A percentile compares a stretch with the other conserved stretches of the same genome.
These are phyloP conservation scores for Centropus unirufus DNA, from an alignment of 2,113 vertebrate species.

Conservation along the genomic window DNA sequence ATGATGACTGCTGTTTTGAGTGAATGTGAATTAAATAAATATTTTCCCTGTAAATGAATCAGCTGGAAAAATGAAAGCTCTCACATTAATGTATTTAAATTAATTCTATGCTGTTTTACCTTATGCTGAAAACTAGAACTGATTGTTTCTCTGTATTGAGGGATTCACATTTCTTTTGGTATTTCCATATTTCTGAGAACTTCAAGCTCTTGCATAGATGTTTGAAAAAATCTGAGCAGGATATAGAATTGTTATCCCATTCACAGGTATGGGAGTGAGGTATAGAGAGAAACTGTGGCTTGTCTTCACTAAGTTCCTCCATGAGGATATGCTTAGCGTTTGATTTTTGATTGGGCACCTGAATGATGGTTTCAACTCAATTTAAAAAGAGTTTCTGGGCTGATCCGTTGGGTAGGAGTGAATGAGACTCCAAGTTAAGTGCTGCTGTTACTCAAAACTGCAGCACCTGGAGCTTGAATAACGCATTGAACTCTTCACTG, in stretches of 20 bases:
- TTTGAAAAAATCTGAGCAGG: neutral
- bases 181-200: neutral
- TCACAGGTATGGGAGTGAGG: neutral
- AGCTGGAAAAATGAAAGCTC: neutral
- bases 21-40: conserved; percentile 5
- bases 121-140: neutral
- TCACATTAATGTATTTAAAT: neutral
- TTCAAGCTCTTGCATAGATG: neutral
- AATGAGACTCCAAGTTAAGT: neutral
- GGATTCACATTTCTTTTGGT: neutral
- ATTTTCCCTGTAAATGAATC: neutral
- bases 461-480: neutral
- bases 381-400: neutral
- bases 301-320: conserved; percentile 22
- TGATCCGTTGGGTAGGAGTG: neutral
- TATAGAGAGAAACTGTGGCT: neutral
- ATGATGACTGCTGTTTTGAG: neutral
- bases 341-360: neutral
- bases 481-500: neutral
- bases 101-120: neutral
- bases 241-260: neutral
- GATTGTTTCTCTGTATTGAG: neutral
- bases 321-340: neutral
- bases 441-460: neutral
- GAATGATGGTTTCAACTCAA: neutral